Percentiles rank a stretch among this genome's conserved stretches.
Conservation (phyloP, 2,113 vertebrate species). For the Alaudala cheleensis region DNA sequence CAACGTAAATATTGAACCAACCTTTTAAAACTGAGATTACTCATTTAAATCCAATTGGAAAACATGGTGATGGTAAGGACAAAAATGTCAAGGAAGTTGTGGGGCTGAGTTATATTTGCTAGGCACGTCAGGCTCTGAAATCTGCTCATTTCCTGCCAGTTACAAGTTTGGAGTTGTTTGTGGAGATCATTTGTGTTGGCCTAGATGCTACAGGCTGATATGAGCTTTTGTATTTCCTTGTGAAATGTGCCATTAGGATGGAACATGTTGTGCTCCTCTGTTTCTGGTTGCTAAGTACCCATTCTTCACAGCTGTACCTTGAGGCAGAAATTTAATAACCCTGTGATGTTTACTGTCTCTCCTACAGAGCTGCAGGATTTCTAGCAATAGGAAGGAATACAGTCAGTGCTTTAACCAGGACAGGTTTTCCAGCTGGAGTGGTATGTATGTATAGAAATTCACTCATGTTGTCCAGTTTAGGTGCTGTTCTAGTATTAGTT, state of each 20-base stretch:
- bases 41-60: conserved; percentile 33
- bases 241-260: background rate
- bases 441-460: background rate
- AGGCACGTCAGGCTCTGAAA: background rate
- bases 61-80: background rate
- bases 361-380: background rate
- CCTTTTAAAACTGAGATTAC: conserved; percentile 54
- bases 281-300: conserved; percentile 69
- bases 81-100: conserved; percentile 40
- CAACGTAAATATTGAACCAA: conserved; percentile 53
- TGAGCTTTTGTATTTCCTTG: background rate
- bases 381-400: background rate
- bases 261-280: conserved; percentile 58
- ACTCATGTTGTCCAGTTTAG: background rate
- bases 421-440: background rate
- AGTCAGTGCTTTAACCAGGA: background rate
- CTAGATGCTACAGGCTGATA: conserved; percentile 6
- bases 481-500: background rate
- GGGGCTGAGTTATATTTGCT: background rate
- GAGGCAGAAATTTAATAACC: conserved; percentile 39
- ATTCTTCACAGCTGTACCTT: conserved; percentile 29
- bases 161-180: background rate
- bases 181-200: background rate
- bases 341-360: background rate
- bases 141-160: background rate